These are phyloP conservation scores for Scomberomorus guttatus DNA, from an alignment of 2,797 vertebrate species.

Conservation along the genomic window DNA sequence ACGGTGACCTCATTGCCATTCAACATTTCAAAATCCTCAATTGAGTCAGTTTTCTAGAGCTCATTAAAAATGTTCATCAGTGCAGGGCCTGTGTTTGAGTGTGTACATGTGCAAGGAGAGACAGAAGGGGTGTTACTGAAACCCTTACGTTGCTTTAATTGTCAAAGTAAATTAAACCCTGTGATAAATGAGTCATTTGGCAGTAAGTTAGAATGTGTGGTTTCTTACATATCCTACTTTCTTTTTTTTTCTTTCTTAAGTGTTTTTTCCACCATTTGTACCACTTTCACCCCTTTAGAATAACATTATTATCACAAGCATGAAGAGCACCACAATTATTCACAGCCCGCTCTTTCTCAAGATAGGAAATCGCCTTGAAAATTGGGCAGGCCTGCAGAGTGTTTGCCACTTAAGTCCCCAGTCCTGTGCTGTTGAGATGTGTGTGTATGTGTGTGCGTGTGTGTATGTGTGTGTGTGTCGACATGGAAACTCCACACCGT, in stretches of 20 bases:
- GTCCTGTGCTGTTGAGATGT: slow-evolving; percentile 69
- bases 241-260: slow-evolving; percentile 60
- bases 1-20: not conserved
- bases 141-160: slow-evolving; percentile 61
- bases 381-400: slow-evolving; percentile 87
- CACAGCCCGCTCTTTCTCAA: slow-evolving; percentile 83
- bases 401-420: slow-evolving; percentile 80
- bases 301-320: slow-evolving; percentile 88
- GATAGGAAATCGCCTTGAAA: slow-evolving; percentile 88
- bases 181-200: slow-evolving; percentile 76
- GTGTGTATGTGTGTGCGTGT: slow-evolving; percentile 44
- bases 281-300: slow-evolving; percentile 84
- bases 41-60: not conserved
- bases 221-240: slow-evolving; percentile 73
- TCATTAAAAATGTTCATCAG: slow-evolving; percentile 1
- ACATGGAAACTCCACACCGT: slow-evolving; percentile 75
- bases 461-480: slow-evolving; percentile 52
- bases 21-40: not conserved
- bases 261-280: slow-evolving; percentile 80
- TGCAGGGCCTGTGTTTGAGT: not conserved
- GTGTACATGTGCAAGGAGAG: not conserved
- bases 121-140: slow-evolving; percentile 20
- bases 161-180: slow-evolving; percentile 71
- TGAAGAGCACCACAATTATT: slow-evolving; percentile 86
- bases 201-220: slow-evolving; percentile 68